Evolutionary conservation across 2,888 invertebrate species (phyloP).

Genomic region (Oscheius sp.): DNA sequence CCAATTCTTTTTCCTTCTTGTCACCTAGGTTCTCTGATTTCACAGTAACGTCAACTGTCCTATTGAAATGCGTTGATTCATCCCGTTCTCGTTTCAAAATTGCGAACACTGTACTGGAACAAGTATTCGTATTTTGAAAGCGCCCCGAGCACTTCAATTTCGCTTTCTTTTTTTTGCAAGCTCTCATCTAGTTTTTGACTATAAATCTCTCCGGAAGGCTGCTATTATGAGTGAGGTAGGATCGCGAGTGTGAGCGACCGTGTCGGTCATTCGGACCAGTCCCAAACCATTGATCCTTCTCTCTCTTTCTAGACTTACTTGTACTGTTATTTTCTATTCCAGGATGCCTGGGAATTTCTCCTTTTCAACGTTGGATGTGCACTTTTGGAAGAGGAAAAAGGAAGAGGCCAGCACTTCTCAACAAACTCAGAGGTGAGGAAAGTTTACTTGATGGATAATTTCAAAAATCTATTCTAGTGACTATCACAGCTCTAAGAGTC

Average conservation of each 20-base stretch:
- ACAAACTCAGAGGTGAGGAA: neutral
- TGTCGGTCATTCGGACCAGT: conserved; percentile 26
- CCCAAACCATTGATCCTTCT: neutral
- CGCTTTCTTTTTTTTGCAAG: neutral
- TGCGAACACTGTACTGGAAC: no score
- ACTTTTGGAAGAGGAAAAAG: conserved; percentile 27
- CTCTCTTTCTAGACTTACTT: neutral
- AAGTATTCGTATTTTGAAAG: neutral
- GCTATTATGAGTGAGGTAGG: neutral
- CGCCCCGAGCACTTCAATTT: neutral
- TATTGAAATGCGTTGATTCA: no score
- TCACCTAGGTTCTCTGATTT: neutral
- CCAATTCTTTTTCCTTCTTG: no score
- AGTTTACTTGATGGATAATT: neutral
- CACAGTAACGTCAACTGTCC: neutral
- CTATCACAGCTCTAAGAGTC: no score
- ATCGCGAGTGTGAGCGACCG: conserved; percentile 11
- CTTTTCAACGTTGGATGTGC: conserved; percentile 23
- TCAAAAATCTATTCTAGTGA: no score
- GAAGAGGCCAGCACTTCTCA: neutral
- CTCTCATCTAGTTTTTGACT: neutral
- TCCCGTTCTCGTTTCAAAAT: no score
- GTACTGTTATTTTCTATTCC: neutral
- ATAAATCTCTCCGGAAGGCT: neutral
- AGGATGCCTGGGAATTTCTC: conserved; percentile 16